Evolutionary conservation across 2,888 invertebrate genomes (phyloP), one percentile per base, ranked within the genome.

Genomic region (Netelia melanura): DNA sequence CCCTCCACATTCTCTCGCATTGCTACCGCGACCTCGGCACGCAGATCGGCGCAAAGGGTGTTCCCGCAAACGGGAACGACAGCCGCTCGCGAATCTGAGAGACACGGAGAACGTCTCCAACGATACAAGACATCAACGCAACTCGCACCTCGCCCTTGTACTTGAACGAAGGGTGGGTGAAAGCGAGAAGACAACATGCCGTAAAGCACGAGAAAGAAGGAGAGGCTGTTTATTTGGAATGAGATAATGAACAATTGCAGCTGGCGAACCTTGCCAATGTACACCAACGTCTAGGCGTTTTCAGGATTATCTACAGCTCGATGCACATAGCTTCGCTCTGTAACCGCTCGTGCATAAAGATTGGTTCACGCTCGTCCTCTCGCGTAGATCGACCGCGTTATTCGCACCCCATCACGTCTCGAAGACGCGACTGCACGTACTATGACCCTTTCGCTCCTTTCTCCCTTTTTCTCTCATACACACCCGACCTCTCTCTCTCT

Each of bases 251-350:
- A 68, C 67, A 67, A 61, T 30, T 48, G 81, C 67, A 56, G 11
- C 30, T 9, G 61, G 48, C 44, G 68, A 81, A 74, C 25, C 67
- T 81, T 67, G 75, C 81, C 81, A 75, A 74, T 79, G 71, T 64
- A 79, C 38, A 30, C 56, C 54, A 81, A 74, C 74, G 65, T 48
- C 67, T 48, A 58, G 58, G 67, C 81, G 67, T 54, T 75, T 23
- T 48, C 38, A 38, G 30, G 61, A 68, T 81, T 81, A 81, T 62
- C 62, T 62, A 44, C 52, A 62, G 75, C 75, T 68, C 68, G 75
- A 81, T 75, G 75, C 81, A 56, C 68, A 21, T 58, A 38, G 61
- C 80, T 65, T 62, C 65, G 65, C 56, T 65, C 17, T 56, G 79
- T 43, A 58, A 65, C 44, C 65, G 58, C 56, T 72, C 80, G 72